Conservation (phyloP, 2,888 invertebrate species). For the Volucella inanis region DNA sequence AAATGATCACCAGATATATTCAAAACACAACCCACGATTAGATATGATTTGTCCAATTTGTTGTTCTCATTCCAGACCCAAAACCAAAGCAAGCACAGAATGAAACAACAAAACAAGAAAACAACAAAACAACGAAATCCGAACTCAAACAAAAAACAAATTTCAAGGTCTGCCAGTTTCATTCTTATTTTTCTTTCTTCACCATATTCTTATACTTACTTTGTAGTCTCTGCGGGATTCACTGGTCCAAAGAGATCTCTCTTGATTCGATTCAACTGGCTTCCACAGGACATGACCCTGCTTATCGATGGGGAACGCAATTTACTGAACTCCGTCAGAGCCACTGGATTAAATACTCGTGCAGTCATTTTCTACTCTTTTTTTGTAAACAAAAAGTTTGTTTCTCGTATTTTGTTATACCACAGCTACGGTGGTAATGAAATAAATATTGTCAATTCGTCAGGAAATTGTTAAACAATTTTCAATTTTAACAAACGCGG, state of each 20-base stretch:
- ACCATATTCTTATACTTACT: slow-evolving; percentile 77
- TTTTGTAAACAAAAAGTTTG: slow-evolving; percentile 30
- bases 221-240: slow-evolving; percentile 79
- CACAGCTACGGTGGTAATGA: slow-evolving; percentile 54
- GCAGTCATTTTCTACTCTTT: slow-evolving; percentile 77
- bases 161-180: neutral
- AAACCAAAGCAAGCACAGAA: too few relatives aligned
- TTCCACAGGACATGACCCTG: slow-evolving; percentile 78
- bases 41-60: too few relatives aligned
- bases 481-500: slow-evolving; percentile 37
- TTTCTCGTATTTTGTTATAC: slow-evolving; percentile 38
- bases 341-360: slow-evolving; percentile 80
- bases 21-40: too few relatives aligned
- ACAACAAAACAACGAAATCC: neutral
- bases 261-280: slow-evolving; percentile 80
- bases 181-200: neutral
- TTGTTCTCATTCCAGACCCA: too few relatives aligned
- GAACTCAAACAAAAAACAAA: slow-evolving; percentile 38
- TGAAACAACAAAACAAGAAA: neutral
- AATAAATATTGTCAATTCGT: slow-evolving; percentile 49
- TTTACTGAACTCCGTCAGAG: slow-evolving; percentile 80
- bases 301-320: slow-evolving; percentile 78
- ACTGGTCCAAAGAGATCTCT: slow-evolving; percentile 81
- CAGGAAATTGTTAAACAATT: slow-evolving; percentile 42
- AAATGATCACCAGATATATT: too few relatives aligned